Evolutionary conservation across 1,140 invertebrate species (phyloP).

Genomic region (Bombus difficillimus): DNA sequence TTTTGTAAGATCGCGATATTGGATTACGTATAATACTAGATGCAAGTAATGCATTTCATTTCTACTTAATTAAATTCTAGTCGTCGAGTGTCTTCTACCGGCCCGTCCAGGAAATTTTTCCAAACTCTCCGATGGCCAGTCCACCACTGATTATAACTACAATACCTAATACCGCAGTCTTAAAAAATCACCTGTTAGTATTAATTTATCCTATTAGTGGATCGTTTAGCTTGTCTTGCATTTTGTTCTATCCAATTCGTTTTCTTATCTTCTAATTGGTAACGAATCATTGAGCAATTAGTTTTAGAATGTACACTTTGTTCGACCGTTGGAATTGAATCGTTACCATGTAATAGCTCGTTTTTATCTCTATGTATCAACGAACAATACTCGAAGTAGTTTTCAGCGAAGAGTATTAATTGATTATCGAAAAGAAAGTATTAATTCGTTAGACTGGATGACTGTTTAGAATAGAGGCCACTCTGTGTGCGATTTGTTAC

Average conservation of each 20-base stretch:
- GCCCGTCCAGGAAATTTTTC: no score
- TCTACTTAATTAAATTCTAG: no score
- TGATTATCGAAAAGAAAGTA: background rate
- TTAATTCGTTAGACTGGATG: background rate
- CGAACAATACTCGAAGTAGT: background rate
- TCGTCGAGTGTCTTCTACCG: no score
- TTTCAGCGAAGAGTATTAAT: background rate
- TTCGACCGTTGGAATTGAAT: background rate
- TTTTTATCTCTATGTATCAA: no score
- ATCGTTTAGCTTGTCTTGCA: background rate
- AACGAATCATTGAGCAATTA: background rate
- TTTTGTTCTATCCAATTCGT: background rate
- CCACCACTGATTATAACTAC: background rate
- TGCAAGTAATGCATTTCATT: background rate
- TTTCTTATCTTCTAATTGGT: background rate
- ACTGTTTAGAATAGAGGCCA: constrained; percentile 58
- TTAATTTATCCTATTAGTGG: background rate
- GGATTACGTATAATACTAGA: background rate
- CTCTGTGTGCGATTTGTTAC: constrained; percentile 67
- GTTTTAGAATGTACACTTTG: background rate
- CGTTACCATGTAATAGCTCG: background rate
- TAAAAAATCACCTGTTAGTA: background rate
- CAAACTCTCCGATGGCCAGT: no score
- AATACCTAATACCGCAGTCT: background rate
- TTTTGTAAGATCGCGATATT: background rate